These are phyloP conservation scores for Machimus rusticus DNA, from an alignment of 2,888 invertebrate genomes.

Conservation along the genomic window DNA sequence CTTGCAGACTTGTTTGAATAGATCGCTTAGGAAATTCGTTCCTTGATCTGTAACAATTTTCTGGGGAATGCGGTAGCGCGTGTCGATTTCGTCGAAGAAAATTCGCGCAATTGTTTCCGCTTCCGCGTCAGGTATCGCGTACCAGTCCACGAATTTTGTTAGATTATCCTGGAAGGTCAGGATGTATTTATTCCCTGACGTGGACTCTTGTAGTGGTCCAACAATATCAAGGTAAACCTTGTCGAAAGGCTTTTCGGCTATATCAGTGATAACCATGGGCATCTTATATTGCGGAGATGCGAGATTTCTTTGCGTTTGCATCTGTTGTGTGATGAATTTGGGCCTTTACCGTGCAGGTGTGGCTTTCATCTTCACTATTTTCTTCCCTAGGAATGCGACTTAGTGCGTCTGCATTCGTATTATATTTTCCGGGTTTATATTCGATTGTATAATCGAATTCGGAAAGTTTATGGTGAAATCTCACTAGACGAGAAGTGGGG, in stretches of 20 bases:
- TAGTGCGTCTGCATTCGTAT: background rate
- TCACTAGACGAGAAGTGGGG: background rate
- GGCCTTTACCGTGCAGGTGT: background rate
- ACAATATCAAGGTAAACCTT: background rate
- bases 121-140: background rate
- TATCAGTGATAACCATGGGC: background rate
- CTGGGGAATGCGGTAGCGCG: background rate
- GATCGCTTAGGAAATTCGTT: background rate
- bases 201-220: background rate
- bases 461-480: background rate
- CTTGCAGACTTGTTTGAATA: background rate
- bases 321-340: background rate
- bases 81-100: too few relatives aligned
- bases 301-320: background rate
- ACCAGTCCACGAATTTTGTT: background rate
- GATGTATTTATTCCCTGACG: too few relatives aligned
- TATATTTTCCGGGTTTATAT: background rate
- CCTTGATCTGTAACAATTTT: background rate
- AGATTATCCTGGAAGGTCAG: background rate
- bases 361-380: background rate
- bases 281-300: background rate
- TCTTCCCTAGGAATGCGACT: background rate
- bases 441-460: background rate
- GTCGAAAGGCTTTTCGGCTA: background rate
- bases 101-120: too few relatives aligned